Conservation (phyloP, 2,113 vertebrate genomes). For the Helogale parvula region DNA sequence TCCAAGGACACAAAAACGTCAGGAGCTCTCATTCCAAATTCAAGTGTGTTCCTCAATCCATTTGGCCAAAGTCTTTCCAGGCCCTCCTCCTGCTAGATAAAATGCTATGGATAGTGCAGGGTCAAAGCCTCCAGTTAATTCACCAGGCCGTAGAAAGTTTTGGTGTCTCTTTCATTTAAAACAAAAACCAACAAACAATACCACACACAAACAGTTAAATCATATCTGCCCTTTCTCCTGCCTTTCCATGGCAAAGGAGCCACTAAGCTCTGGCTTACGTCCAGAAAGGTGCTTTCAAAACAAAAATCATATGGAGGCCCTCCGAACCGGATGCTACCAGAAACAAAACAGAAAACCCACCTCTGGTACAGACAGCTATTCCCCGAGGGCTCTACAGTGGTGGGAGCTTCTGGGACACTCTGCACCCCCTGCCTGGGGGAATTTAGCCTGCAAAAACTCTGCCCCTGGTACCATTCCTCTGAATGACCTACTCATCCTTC, state of each 20-base stretch:
- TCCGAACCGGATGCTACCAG: not conserved
- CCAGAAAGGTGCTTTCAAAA: conserved; percentile 53
- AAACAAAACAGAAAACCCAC: not conserved
- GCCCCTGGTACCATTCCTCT: not conserved
- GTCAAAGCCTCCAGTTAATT: conserved; percentile 37
- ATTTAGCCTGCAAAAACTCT: not conserved
- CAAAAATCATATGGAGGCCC: conserved; percentile 1
- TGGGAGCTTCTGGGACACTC: not conserved
- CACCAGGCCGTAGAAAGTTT: not conserved
- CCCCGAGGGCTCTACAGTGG: not conserved
- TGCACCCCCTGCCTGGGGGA: too few relatives aligned
- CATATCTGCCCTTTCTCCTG: not conserved
- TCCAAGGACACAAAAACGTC: conserved; percentile 18
- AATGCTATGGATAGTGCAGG: not conserved
- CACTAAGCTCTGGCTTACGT: not conserved
- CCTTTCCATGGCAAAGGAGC: not conserved
- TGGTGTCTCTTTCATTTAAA: conserved; percentile 50
- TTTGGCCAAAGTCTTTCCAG: not conserved
- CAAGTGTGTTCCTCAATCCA: not conserved
- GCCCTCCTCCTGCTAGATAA: not conserved
- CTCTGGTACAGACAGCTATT: not conserved
- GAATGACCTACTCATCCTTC: not conserved
- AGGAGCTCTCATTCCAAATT: conserved; percentile 35
- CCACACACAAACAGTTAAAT: not conserved
- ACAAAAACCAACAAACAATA: conserved; percentile 52